A percentile compares a stretch with the other conserved stretches of the same genome.
phyloP scores from a whole-genome alignment of 2,888 invertebrate genomes.

The Antheraea assamensis region DNA sequence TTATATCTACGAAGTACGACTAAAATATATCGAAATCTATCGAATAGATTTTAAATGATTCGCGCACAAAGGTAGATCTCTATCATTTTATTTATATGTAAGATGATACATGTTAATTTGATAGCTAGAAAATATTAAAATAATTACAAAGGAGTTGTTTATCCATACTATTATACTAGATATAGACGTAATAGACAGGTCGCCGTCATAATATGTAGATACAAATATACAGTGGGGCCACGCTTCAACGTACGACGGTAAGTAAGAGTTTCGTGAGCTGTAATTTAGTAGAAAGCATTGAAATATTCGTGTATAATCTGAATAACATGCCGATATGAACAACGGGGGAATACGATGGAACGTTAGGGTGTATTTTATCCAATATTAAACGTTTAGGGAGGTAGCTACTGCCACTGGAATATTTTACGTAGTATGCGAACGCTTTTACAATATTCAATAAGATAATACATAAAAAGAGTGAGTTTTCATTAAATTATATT shows the following conservation, averaged over 20 bases:
- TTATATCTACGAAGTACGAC: too few species aligned
- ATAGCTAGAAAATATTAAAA: background rate
- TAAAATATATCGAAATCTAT: too few species aligned
- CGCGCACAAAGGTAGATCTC: too few species aligned
- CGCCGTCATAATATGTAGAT: background rate
- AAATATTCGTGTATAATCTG: constrained; percentile 82
- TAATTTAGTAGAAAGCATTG: constrained; percentile 83
- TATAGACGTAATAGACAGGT: background rate
- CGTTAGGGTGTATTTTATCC: constrained; percentile 79
- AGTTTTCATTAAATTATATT: constrained; percentile 43
- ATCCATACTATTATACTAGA: background rate
- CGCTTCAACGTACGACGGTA: constrained; percentile 63
- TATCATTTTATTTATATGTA: too few species aligned
- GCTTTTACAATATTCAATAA: constrained; percentile 75
- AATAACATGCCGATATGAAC: constrained; percentile 83
- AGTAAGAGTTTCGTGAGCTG: constrained; percentile 77
- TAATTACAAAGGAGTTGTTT: background rate
- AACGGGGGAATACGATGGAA: constrained; percentile 76
- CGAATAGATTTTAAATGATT: too few species aligned
- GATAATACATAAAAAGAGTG: constrained; percentile 60
- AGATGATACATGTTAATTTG: background rate
- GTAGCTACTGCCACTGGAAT: constrained; percentile 61
- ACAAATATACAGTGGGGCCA: constrained; percentile 30
- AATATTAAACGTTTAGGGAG: constrained; percentile 78
- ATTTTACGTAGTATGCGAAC: constrained; percentile 73